A percentile compares a stretch with the other conserved stretches of the same genome.
These are phyloP conservation scores for Meloidogyne chitwoodi DNA, from an alignment of 1,140 invertebrate genomes.

Conservation along the genomic window DNA sequence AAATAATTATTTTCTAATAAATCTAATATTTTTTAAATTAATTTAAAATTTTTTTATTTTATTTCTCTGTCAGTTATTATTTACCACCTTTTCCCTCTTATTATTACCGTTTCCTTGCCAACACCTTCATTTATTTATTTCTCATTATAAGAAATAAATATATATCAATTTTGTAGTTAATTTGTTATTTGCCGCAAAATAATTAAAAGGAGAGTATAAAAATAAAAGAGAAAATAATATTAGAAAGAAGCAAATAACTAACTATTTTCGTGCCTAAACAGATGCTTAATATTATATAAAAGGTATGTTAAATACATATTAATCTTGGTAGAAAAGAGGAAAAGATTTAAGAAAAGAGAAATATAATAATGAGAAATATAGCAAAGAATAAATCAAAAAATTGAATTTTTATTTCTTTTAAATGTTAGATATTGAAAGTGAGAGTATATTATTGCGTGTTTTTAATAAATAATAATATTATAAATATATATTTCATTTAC, in stretches of 20 bases:
- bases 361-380: no score
- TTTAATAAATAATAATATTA: neutral
- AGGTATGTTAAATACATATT: no score
- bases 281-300: neutral
- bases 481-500: neutral
- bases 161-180: neutral
- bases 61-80: no score
- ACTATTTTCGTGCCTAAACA: neutral
- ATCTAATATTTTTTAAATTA: no score
- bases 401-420: neutral
- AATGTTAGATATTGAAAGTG: no score
- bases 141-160: neutral
- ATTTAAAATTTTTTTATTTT: no score
- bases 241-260: neutral
- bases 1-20: no score
- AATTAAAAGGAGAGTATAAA: neutral
- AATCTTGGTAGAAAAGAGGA: no score
- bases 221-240: neutral
- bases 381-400: neutral
- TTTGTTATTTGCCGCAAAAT: neutral
- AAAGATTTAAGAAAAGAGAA: no score
- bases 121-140: neutral
- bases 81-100: neutral
- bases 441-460: neutral
- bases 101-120: neutral